phyloP scores from a whole-genome alignment of 2,797 vertebrate genomes.

The Labeo calbasu region DNA sequence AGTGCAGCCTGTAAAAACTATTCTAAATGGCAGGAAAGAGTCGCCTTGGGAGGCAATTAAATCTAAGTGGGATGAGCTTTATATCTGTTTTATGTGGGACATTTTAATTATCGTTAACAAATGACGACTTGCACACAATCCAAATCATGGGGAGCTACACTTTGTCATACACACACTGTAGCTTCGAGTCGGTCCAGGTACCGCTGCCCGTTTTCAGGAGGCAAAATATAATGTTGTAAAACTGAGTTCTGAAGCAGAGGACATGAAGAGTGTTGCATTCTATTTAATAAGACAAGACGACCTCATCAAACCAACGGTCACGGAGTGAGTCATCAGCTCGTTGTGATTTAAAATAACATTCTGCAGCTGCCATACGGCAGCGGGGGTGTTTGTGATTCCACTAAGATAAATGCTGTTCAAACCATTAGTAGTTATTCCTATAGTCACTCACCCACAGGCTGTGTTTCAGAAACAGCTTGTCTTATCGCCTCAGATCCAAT shows the following conservation, averaged over 20 bases:
- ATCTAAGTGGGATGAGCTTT: slow-evolving; percentile 58
- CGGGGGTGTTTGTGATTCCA: not conserved
- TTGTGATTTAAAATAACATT: not conserved
- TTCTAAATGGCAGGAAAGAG: slow-evolving; percentile 55
- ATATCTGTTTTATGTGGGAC: slow-evolving; percentile 62
- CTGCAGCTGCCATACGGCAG: not conserved
- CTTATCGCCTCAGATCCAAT: not conserved
- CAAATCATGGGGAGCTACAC: slow-evolving; percentile 49
- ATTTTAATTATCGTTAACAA: slow-evolving; percentile 62
- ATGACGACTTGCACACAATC: slow-evolving; percentile 55
- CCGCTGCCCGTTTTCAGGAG: not conserved
- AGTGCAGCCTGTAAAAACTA: slow-evolving; percentile 26
- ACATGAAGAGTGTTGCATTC: not conserved
- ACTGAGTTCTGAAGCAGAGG: not conserved
- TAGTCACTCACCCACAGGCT: not conserved
- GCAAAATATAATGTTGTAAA: not conserved
- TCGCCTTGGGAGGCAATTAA: slow-evolving; percentile 62
- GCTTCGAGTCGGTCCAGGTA: not conserved
- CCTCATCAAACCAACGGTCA: not conserved
- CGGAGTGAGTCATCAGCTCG: not conserved
- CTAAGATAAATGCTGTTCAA: not conserved
- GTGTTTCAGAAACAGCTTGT: not conserved
- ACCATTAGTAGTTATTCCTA: not conserved
- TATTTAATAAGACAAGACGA: not conserved
- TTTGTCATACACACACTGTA: slow-evolving; percentile 44